Evolutionary conservation across 2,888 invertebrate genomes (phyloP).

Genomic region (Epinotia demarniana): DNA sequence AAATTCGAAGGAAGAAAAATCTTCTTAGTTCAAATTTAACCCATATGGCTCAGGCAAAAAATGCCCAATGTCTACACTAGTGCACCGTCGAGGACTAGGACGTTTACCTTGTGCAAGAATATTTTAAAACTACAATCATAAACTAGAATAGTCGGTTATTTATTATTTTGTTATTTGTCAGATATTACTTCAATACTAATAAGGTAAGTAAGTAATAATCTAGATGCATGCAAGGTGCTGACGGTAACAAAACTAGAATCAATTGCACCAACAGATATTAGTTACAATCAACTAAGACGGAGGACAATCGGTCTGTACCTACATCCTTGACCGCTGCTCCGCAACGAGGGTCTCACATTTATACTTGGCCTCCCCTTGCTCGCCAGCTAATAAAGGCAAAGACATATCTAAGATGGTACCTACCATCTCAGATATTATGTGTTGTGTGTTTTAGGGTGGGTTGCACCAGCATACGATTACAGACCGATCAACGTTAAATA

Average conservation of each 20-base stretch:
- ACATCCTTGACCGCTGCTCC: conserved; percentile 53
- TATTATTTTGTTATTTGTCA: too few relatives aligned
- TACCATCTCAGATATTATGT: not conserved
- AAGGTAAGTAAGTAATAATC: not conserved
- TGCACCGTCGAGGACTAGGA: too few relatives aligned
- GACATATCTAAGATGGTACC: not conserved
- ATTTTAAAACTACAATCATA: not conserved
- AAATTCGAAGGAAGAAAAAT: too few relatives aligned
- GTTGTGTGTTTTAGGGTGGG: too few relatives aligned
- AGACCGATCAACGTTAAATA: too few relatives aligned
- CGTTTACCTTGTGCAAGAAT: not conserved
- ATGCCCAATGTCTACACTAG: too few relatives aligned
- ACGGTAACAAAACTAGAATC: not conserved
- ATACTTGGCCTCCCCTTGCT: conserved; percentile 23
- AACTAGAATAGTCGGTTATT: not conserved
- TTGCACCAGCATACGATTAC: too few relatives aligned
- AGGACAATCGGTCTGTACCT: conserved; percentile 52
- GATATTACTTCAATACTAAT: not conserved
- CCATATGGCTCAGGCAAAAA: too few relatives aligned
- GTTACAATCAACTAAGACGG: conserved; percentile 22
- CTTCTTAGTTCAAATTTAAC: too few relatives aligned
- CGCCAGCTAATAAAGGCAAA: conserved; percentile 17
- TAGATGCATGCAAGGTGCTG: not conserved
- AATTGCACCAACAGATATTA: conserved; percentile 11
- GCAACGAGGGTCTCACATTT: conserved; percentile 55